These are phyloP conservation scores for Trichonephila inaurata DNA, from an alignment of 1,140 invertebrate genomes.

Conservation along the genomic window DNA sequence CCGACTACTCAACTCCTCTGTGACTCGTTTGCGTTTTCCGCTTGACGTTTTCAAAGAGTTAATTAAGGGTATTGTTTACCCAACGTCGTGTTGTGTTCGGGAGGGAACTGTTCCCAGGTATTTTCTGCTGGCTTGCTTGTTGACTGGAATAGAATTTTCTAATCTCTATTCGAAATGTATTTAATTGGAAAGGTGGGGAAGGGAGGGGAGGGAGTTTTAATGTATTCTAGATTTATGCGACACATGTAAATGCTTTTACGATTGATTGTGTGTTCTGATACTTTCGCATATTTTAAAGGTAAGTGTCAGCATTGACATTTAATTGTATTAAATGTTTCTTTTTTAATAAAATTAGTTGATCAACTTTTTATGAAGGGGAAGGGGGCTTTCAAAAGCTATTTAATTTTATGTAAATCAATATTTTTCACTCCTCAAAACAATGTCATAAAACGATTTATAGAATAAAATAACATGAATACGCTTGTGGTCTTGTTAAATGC, in stretches of 20 bases:
- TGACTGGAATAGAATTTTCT: not conserved
- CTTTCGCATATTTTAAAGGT: not conserved
- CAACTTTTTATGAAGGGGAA: too few relatives aligned
- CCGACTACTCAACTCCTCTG: not conserved
- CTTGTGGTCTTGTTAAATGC: too few relatives aligned
- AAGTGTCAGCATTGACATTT: not conserved
- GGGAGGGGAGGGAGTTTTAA: not conserved
- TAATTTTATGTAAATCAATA: too few relatives aligned
- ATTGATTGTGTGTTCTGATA: not conserved
- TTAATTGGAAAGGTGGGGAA: not conserved
- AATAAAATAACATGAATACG: too few relatives aligned
- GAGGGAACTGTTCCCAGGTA: not conserved
- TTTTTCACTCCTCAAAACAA: too few relatives aligned
- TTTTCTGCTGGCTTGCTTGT: not conserved
- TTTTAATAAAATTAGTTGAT: too few relatives aligned
- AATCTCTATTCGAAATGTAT: not conserved
- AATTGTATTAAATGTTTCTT: not conserved
- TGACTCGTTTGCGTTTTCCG: conserved; percentile 27
- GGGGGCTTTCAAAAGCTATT: too few relatives aligned
- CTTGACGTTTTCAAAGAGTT: conserved; percentile 6
- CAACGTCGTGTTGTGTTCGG: not conserved
- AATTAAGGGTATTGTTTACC: conserved; percentile 48
- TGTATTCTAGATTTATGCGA: not conserved
- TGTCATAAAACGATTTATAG: too few relatives aligned
- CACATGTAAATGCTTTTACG: not conserved